Base-by-base conservation (phyloP, 2,888 invertebrate genomes). In the Conomelus anceps region DNA sequence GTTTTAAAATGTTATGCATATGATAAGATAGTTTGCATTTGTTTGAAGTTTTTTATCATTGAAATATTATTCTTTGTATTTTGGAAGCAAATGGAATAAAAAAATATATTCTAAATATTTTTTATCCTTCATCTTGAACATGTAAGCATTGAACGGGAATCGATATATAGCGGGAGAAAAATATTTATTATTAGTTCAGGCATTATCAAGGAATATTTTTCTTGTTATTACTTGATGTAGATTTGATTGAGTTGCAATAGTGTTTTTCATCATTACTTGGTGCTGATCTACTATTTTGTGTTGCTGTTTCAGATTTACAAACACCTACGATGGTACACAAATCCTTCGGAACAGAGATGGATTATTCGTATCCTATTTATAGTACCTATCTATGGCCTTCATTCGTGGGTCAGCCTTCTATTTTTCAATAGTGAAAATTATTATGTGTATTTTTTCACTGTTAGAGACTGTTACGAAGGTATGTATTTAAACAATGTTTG, bases 391-490 rank as follows among this genome's bases (percentile, higher is more conserved):
- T 99, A 99, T 94, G 98, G 98, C 26, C 97, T 98, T 92, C 98
- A 99, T 94, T 99, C 99, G 88, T 99, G 99, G 99, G 96, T 99
- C 92, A 98, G 98, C 93, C 95, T 99, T 92, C 94, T 99, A 92
- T 99, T 99, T 95, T 99, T 99, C 95, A 98, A 98, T 94, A 98
- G 98, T 92, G 98, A 99, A 94, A 98, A 98, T 93, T 98, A 98
- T 93, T 99, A 99, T 93, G 97, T 99, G 91, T 99, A 99, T 94
- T 99, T 99, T 94, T 99, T 99, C 94, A 99, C 99, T 89, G 97
- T 99, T 92, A 95, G 99, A 93, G 99, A 99, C 95, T 99, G 99
- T 94, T 99, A 99, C 94, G 99, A 99, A 97, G 98, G 98, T 98
- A 94, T 92, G 92, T 91, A 89, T 84, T 29, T 88, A 26, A 4